These are phyloP conservation scores for Burhinus oedicnemus DNA, from an alignment of 2,113 vertebrate genomes.

Conservation along the genomic window DNA sequence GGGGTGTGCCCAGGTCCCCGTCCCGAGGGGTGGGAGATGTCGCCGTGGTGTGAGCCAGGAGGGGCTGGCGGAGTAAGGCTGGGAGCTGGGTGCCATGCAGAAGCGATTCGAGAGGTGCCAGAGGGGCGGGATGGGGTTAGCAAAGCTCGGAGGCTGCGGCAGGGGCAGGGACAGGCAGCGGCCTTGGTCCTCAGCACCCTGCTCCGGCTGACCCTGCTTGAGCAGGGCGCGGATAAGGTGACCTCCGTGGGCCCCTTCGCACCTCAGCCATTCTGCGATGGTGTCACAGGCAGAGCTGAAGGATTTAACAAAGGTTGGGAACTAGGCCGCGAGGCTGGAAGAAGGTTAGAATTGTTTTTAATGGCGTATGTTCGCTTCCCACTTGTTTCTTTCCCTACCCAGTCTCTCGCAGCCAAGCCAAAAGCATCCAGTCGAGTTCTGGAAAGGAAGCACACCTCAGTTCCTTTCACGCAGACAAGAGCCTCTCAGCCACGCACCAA, in stretches of 20 bases:
- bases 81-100: accelerated
- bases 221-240: accelerated
- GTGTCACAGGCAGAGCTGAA: not conserved
- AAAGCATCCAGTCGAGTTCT: not conserved
- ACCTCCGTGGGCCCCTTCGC: not conserved
- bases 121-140: too few species aligned
- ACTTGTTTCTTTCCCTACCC: not conserved
- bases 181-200: not conserved
- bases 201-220: not conserved
- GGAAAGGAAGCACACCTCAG: accelerated
- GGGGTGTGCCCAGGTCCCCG: not conserved
- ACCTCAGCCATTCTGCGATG: accelerated
- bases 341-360: not conserved
- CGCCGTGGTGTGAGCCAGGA: accelerated
- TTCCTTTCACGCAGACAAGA: not conserved
- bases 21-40: accelerated
- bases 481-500: not conserved
- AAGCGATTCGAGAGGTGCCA: not conserved
- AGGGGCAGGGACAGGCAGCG: not conserved
- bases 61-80: not conserved
- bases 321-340: accelerated
- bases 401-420: constrained; percentile 30
- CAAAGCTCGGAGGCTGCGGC: accelerated
- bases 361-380: accelerated
- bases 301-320: accelerated